Base-by-base conservation (phyloP, 2,113 vertebrate species). In the Zapornia atra region DNA sequence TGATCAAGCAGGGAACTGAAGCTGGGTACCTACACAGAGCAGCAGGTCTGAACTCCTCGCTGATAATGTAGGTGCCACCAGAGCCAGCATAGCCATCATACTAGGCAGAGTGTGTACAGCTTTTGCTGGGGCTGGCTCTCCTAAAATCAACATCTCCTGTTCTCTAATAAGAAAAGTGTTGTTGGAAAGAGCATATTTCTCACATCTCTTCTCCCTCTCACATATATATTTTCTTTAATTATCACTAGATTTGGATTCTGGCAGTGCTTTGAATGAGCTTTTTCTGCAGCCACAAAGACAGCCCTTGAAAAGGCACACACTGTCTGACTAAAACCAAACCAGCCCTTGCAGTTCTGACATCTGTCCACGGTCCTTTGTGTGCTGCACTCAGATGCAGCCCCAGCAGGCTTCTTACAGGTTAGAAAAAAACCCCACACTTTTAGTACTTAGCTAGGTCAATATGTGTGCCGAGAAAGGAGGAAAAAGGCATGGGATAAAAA, bases 161-260 rank as follows among this genome's bases (percentile, higher is more conserved):
- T 34, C 36, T 33, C 57, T 65, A 82, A 50, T 12, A 34, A 69
- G 33, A 50, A 70, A 81, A 70, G 5, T 2, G 11, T 31, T 71
- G 51, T 15, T 50, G 24, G 33, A 88, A 70, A 86, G 53, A 48
- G 20, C 18, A 28, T 34, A 18, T 54, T 79, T 57, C 86, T 56
- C 40, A 34, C 26, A 12, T 36, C 66, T 80, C 68, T 61, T 40
- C 38, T 83, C 17, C 13, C 42, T 8, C 38, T 66, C 71, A 19
- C 46, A n/a, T 6, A 36, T 10, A 29, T 87, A 12, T 70, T 70
- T 84, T 68, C 86, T 91, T 86, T 95, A 96, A 95, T 96, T 94
- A 90, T 68, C 80, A 28, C 53, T 54, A 90, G 82, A 88, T 78
- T 42, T 85, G 36, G 80, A 50, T 73, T 94, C 91, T 75, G 80